These are phyloP conservation scores for Agapornis roseicollis DNA, from an alignment of 2,113 vertebrate genomes.

Conservation along the genomic window DNA sequence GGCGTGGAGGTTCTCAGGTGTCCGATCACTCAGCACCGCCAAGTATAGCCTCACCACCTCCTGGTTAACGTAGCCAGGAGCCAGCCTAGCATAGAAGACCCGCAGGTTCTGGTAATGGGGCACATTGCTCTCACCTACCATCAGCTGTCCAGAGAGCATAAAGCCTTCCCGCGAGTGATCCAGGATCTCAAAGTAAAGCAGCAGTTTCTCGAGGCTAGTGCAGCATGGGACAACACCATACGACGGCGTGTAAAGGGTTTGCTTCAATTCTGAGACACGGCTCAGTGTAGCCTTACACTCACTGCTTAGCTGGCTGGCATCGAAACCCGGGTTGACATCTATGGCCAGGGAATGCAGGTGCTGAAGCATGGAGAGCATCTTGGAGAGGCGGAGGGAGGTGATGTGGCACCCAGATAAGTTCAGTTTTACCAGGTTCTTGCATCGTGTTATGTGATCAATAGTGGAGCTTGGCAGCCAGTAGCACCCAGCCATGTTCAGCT, in stretches of 20 bases:
- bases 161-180: conserved; percentile 88
- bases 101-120: conserved; percentile 94
- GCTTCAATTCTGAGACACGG: conserved; percentile 86
- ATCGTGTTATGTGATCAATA: conserved; percentile 82
- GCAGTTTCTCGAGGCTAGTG: conserved; percentile 87
- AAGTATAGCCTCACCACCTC: conserved; percentile 93
- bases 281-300: conserved; percentile 90
- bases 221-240: conserved; percentile 95
- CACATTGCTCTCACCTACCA: conserved; percentile 97
- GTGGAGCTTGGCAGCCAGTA: conserved; percentile 89
- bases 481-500: conserved; percentile 89
- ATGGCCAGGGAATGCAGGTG: conserved; percentile 87
- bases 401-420: conserved; percentile 89
- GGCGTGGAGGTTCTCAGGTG: conserved; percentile 86
- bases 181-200: conserved; percentile 92
- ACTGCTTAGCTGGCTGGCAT: conserved; percentile 84
- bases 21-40: conserved; percentile 90
- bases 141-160: conserved; percentile 89
- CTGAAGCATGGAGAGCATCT: conserved; percentile 84
- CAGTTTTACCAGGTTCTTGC: conserved; percentile 85
- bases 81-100: conserved; percentile 90
- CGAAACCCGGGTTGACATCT: conserved; percentile 86
- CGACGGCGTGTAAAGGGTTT: conserved; percentile 89
- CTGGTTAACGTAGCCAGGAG: conserved; percentile 94
- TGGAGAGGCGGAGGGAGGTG: conserved; percentile 87